Evolutionary conservation across 1,140 invertebrate species (phyloP).

Genomic region (Wasmannia auropunctata): DNA sequence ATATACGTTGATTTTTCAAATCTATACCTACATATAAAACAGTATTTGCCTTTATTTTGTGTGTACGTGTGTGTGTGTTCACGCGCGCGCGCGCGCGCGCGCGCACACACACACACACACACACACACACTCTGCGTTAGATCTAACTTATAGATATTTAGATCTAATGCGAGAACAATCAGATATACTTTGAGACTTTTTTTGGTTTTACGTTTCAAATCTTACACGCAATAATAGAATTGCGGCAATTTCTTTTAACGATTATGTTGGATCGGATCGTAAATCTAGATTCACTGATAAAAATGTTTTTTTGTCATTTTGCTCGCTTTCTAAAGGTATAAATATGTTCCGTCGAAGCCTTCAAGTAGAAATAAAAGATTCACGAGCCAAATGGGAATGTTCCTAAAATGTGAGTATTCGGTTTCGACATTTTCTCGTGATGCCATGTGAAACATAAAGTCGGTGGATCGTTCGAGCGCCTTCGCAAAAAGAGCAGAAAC

Average conservation of each 20-base stretch:
- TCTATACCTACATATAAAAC: not conserved
- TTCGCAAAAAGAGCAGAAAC: constrained; percentile 4
- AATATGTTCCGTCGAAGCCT: not conserved
- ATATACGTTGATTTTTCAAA: not conserved
- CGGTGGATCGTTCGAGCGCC: not conserved
- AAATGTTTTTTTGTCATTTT: constrained; percentile 3
- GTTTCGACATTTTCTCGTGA: constrained; percentile 35
- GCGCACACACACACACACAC: no score
- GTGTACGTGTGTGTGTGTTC: no score
- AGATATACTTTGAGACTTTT: not conserved
- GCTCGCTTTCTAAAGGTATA: not conserved
- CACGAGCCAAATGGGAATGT: not conserved
- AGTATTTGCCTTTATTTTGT: not conserved
- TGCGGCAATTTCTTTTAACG: constrained; percentile 12
- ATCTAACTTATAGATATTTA: no score
- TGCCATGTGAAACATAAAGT: constrained; percentile 14
- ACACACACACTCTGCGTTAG: no score
- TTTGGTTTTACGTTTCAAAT: not conserved
- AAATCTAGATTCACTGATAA: not conserved
- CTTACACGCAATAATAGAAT: not conserved
- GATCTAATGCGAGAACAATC: not conserved
- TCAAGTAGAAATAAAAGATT: constrained; percentile 26
- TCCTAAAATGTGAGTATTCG: not conserved
- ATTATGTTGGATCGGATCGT: constrained; percentile 12
- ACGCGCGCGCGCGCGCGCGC: no score